Conservation (phyloP, 2,113 vertebrate genomes). For the Nannobrachium achirus region DNA sequence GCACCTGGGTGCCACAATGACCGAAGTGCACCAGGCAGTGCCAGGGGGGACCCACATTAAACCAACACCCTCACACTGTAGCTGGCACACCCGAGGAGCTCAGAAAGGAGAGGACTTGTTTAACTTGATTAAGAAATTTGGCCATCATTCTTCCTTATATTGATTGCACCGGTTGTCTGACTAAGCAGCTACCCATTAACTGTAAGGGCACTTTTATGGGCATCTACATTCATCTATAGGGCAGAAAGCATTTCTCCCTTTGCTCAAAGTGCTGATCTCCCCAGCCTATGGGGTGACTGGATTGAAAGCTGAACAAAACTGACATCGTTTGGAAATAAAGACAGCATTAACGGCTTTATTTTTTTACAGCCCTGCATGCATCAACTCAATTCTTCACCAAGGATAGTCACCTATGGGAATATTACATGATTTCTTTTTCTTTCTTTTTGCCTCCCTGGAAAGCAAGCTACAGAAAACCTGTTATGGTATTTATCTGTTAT, state of each 20-base stretch:
- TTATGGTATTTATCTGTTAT: not conserved
- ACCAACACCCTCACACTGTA: not conserved
- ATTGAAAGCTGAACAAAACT: constrained; percentile 35
- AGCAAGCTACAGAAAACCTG: not conserved
- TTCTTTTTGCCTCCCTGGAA: not conserved
- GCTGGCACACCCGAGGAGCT: not conserved
- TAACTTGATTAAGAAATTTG: constrained; percentile 52
- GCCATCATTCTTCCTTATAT: constrained; percentile 35
- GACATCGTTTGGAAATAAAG: constrained; percentile 20
- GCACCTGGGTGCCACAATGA: not conserved
- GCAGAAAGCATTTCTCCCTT: constrained; percentile 38
- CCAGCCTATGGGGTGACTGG: constrained; percentile 28
- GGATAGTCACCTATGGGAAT: not conserved
- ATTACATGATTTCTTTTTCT: not conserved
- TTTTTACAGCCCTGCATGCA: constrained; percentile 3
- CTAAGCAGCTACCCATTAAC: constrained; percentile 54
- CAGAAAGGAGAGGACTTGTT: constrained; percentile 29
- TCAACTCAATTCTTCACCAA: constrained; percentile 12
- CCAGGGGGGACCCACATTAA: not conserved
- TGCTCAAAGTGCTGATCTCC: constrained; percentile 52
- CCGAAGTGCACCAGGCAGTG: not conserved
- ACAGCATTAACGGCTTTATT: constrained; percentile 2
- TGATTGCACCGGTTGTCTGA: constrained; percentile 49
- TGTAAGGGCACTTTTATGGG: constrained; percentile 52
- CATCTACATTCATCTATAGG: constrained; percentile 46